Evolutionary conservation across 2,113 vertebrate genomes (phyloP).

Genomic region (Odontophorus gujanensis): DNA sequence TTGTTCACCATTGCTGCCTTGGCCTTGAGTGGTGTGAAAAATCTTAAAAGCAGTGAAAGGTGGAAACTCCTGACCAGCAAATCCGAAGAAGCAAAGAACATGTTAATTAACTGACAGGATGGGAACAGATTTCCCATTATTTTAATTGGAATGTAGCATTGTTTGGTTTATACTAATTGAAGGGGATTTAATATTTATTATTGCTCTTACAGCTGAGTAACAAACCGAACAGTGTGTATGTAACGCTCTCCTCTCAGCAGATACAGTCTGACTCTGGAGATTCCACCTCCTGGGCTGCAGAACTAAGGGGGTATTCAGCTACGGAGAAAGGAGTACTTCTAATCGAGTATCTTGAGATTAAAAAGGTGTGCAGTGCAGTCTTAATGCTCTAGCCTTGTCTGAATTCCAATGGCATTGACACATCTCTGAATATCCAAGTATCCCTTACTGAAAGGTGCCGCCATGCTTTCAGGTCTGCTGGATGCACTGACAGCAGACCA

Average conservation of each 20-base stretch:
- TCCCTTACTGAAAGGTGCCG: not conserved
- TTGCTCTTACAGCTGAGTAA: not conserved
- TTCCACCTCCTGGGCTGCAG: not conserved
- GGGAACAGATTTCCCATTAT: not conserved
- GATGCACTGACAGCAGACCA: fast-evolving
- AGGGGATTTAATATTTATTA: not conserved
- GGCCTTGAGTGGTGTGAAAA: conserved; percentile 54
- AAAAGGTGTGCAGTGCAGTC: not conserved
- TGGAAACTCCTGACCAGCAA: conserved; percentile 73
- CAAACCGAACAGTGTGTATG: not conserved
- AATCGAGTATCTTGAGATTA: not conserved
- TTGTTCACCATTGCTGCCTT: conserved; percentile 66
- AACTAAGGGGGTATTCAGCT: not conserved
- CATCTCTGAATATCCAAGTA: not conserved
- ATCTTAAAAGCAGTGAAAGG: conserved; percentile 77
- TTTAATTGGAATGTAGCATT: not conserved
- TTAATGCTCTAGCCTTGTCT: not conserved
- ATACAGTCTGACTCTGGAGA: not conserved
- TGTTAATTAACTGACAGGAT: not conserved
- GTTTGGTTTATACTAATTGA: not conserved
- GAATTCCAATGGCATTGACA: not conserved
- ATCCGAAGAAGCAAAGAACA: conserved; percentile 56
- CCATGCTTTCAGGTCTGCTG: fast-evolving
- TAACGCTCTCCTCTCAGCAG: fast-evolving
- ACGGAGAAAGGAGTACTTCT: not conserved